phyloP scores from a whole-genome alignment of 2,113 vertebrate genomes.

The Stomatorhinus ivindoensis region DNA sequence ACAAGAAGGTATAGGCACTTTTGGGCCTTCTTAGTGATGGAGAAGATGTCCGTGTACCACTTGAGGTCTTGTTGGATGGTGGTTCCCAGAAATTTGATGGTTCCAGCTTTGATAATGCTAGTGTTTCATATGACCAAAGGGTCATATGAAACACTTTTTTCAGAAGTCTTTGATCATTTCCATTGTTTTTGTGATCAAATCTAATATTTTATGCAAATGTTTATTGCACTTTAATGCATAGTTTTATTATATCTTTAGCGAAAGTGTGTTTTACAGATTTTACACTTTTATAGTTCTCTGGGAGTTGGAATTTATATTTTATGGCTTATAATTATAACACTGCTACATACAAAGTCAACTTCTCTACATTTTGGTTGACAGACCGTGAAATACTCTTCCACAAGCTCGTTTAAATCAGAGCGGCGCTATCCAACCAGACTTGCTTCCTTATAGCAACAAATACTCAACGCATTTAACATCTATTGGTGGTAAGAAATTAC shows the following conservation, averaged over 20 bases:
- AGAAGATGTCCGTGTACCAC: too few species aligned
- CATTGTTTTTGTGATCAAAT: too few species aligned
- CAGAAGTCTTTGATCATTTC: too few species aligned
- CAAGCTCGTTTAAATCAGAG: background rate
- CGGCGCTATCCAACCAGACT: background rate
- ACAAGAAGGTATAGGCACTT: too few species aligned
- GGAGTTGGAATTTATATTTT: background rate
- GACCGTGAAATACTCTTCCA: background rate
- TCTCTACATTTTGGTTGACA: background rate
- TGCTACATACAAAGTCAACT: background rate
- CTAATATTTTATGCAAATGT: background rate
- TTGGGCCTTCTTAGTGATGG: too few species aligned
- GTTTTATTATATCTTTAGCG: background rate
- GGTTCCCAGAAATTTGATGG: too few species aligned
- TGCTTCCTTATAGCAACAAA: background rate
- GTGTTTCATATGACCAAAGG: too few species aligned
- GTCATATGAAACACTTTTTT: too few species aligned
- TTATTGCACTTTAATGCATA: background rate
- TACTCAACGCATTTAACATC: background rate
- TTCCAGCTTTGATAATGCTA: too few species aligned
- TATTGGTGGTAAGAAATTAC: background rate
- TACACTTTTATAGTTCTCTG: background rate
- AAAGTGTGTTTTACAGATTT: background rate
- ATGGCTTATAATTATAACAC: background rate
- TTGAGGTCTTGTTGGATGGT: too few species aligned